A percentile compares a stretch with the other conserved stretches of the same genome.
phyloP scores from a whole-genome alignment of 2,888 invertebrate genomes.

The Troides aeacus region DNA sequence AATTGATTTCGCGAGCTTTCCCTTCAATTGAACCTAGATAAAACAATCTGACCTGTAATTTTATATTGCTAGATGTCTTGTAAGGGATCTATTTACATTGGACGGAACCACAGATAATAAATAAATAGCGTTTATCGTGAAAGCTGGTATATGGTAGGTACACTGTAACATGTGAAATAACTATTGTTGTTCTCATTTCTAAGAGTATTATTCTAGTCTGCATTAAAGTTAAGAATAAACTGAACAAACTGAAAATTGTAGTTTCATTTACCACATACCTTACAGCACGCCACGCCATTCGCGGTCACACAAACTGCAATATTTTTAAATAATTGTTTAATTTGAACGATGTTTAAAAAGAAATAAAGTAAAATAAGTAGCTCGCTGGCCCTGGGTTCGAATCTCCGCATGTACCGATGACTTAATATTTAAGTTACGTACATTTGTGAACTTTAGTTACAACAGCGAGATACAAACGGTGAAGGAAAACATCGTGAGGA shows the following conservation, averaged over 20 bases:
- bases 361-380: too few relatives aligned
- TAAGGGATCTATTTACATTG: conserved; percentile 79
- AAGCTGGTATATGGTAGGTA: conserved; percentile 76
- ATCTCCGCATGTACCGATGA: too few relatives aligned
- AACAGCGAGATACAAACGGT: too few relatives aligned
- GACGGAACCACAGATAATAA: conserved; percentile 69
- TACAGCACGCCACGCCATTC: too few relatives aligned
- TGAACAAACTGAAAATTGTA: conserved; percentile 64
- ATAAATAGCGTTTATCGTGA: conserved; percentile 77
- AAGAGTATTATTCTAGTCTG: conserved; percentile 81
- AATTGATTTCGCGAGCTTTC: conserved; percentile 31
- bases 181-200: conserved; percentile 80
- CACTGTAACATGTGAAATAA: conserved; percentile 78
- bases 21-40: conserved; percentile 40
- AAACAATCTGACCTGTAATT: conserved; percentile 72
- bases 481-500: too few relatives aligned
- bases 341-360: too few relatives aligned
- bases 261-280: conserved; percentile 46
- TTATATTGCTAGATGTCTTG: conserved; percentile 80
- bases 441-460: too few relatives aligned
- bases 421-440: too few relatives aligned
- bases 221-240: conserved; percentile 80
- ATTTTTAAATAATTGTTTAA: too few relatives aligned
- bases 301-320: too few relatives aligned
- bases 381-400: too few relatives aligned